phyloP scores from a whole-genome alignment of 2,113 vertebrate genomes.

The Silurus glanis region DNA sequence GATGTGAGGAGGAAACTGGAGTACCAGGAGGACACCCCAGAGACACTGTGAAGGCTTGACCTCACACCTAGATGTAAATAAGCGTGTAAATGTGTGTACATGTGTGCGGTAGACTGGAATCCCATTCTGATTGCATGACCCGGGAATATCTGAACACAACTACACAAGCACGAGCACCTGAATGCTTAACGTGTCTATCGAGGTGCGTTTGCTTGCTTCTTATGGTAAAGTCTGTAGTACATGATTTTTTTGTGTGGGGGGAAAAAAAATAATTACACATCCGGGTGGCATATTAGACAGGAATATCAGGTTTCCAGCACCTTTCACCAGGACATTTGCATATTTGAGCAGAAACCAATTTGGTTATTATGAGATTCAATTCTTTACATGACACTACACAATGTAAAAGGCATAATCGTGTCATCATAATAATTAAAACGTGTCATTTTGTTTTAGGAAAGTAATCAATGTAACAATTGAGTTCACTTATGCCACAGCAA shows the following conservation, averaged over 20 bases:
- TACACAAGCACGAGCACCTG: no score
- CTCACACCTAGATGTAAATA: not conserved
- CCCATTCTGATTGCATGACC: not conserved
- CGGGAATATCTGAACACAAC: not conserved
- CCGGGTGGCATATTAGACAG: not conserved
- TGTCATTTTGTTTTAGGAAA: not conserved
- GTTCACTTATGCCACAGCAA: not conserved
- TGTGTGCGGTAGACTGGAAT: not conserved
- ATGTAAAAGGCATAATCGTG: not conserved
- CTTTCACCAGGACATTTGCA: not conserved
- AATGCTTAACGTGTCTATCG: no score
- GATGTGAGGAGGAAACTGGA: no score
- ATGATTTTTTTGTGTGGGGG: no score
- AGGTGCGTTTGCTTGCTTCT: no score
- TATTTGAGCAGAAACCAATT: not conserved
- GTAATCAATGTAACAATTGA: not conserved
- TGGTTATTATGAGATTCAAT: not conserved
- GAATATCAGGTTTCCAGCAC: not conserved
- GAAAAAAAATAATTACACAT: no score
- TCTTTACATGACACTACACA: not conserved
- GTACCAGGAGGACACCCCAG: no score
- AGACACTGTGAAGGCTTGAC: not conserved
- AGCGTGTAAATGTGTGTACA: not conserved
- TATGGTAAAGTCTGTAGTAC: not conserved
- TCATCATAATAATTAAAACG: not conserved